Evolutionary conservation across 2,113 vertebrate species (phyloP).

Genomic region (Canis aureus): DNA sequence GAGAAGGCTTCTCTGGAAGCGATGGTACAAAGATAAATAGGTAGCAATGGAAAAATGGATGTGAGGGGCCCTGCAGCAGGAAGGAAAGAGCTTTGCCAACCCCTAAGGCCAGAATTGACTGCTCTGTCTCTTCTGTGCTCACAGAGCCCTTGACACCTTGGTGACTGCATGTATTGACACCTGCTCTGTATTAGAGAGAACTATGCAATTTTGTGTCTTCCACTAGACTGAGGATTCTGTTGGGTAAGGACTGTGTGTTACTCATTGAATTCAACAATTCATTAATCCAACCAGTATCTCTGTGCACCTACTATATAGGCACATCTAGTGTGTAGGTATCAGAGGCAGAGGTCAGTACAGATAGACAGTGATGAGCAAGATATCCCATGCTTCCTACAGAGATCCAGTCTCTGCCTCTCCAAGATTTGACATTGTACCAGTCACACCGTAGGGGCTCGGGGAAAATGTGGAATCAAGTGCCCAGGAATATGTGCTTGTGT

Average conservation of each 20-base stretch:
- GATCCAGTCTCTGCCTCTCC: not conserved
- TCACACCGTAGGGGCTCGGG: not conserved
- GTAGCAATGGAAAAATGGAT: not conserved
- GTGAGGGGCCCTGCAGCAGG: not conserved
- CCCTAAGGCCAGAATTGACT: not conserved
- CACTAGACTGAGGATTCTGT: not conserved
- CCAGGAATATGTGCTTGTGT: not conserved
- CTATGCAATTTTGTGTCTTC: not conserved
- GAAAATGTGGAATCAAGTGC: not conserved
- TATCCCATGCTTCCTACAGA: not conserved
- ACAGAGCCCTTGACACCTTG: not conserved
- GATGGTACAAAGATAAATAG: not conserved
- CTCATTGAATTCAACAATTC: not conserved
- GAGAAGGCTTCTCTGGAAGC: not conserved
- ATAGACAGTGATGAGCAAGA: not conserved
- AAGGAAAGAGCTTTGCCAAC: not conserved
- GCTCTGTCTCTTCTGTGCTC: not conserved
- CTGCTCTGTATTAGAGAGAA: not conserved
- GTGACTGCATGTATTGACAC: not conserved
- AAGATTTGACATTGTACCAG: not conserved
- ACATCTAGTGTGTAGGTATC: not conserved
- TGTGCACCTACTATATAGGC: not conserved
- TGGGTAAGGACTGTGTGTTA: not conserved
- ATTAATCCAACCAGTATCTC: not conserved
- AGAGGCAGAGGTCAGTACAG: not conserved